Evolutionary conservation across 2,797 vertebrate species (phyloP), one percentile per base, ranked within the genome.

Genomic region (Argya squamiceps): DNA sequence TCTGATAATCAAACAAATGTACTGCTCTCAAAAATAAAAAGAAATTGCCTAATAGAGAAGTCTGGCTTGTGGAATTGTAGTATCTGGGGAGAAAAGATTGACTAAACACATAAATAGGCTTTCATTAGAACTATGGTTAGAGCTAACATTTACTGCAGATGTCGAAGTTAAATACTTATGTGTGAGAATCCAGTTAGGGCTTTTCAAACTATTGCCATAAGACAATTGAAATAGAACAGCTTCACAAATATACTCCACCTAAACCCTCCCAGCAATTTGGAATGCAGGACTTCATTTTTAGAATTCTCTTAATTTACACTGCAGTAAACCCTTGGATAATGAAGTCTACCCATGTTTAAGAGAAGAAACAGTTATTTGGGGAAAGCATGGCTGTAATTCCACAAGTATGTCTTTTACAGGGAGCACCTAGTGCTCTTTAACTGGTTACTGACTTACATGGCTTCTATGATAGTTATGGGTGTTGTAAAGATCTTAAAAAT

Each of bases 251-350:
- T 23, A 26, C 65, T 52, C 23, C 52, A 4, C 0, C 0, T 37
- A 52, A 1, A 3, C 3, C 15, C 5, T 60, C 58, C 89, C 65
- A 75, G 19, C 46, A 84, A 37, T 79, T 93, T 84, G 74, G 74
- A 95, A 96, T 78, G 44, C 18, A 63, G 87, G 29, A 36, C 39
- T 78, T 92, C 15, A 37, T 87, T 94, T 96, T 84, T 82, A 0
- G 69, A 89, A 89, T 90, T 86, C 37, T 73, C 63, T 59, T 86
- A 23, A 53, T 92, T 93, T 90, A 88, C 49, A 56, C 12, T 1
- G 0, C 63, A 60, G 37, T 86, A 94, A 94, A 90, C 55, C 73
- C 47, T 84, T 86, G 32, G 87, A n/a, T 93, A 92, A 95, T 90
- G 41, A 94, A 86, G 59, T 88, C 76, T 70, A 50, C 82, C 50